Percentiles rank a stretch among this genome's conserved stretches.
Conservation (phyloP, 2,888 invertebrate genomes). For the Tortricodes alternella region DNA sequence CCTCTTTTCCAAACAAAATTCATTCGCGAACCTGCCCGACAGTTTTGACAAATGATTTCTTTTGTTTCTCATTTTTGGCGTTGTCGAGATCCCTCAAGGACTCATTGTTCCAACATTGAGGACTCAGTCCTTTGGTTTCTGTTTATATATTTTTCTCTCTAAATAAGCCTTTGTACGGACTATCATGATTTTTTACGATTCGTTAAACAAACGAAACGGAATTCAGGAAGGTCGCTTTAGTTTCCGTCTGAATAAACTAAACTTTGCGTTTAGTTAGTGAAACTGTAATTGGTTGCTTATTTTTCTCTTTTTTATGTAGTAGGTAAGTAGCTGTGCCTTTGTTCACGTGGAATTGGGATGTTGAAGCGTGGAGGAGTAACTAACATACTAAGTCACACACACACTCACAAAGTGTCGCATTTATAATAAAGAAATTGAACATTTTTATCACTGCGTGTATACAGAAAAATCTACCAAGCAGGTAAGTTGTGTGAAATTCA, state of each 20-base stretch:
- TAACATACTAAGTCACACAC: too few relatives aligned
- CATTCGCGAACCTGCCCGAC: constrained; percentile 26
- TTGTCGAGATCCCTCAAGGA: constrained; percentile 39
- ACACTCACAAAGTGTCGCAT: too few relatives aligned
- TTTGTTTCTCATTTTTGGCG: constrained; percentile 44
- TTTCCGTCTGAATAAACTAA: background rate
- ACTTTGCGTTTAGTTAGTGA: background rate
- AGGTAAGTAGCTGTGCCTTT: too few relatives aligned
- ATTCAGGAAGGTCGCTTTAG: constrained; percentile 2
- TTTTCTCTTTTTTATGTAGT: too few relatives aligned
- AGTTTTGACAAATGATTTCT: constrained; percentile 48
- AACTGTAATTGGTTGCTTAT: background rate
- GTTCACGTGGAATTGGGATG: too few relatives aligned
- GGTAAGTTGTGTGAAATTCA: too few relatives aligned
- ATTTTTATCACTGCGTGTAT: too few relatives aligned
- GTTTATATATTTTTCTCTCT: constrained; percentile 39
- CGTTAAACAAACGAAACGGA: constrained; percentile 23
- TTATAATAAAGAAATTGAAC: too few relatives aligned
- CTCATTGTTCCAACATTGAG: constrained; percentile 47
- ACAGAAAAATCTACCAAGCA: too few relatives aligned
- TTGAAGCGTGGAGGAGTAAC: too few relatives aligned
- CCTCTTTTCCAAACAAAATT: constrained; percentile 22
- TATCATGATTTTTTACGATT: constrained; percentile 25
- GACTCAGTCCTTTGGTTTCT: constrained; percentile 36
- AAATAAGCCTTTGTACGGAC: constrained; percentile 28